These are phyloP conservation scores for Luffia ferchaultella DNA, from an alignment of 2,888 invertebrate genomes.

Conservation along the genomic window DNA sequence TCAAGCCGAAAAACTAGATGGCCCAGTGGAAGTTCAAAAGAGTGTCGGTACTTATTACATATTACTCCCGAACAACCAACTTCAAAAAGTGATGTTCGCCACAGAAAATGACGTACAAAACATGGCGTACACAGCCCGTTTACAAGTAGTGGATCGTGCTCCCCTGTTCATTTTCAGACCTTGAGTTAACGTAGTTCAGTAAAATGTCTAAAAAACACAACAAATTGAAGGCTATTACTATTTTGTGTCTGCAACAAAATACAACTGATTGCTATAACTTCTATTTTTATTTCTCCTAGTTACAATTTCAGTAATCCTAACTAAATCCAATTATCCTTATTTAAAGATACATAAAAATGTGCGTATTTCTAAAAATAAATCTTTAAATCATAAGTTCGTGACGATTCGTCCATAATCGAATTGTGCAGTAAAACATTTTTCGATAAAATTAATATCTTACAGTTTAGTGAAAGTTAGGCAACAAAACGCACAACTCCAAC, in stretches of 20 bases:
- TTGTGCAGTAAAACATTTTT: too few species aligned
- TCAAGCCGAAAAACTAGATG: conserved; percentile 32
- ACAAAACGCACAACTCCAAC: not conserved
- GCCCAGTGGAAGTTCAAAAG: conserved; percentile 46
- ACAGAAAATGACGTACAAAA: conserved; percentile 58
- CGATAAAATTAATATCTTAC: not conserved
- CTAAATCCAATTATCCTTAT: too few species aligned
- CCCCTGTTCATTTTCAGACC: conserved; percentile 21
- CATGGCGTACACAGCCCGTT: conserved; percentile 68
- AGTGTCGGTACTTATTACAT: conserved; percentile 70
- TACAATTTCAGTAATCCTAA: too few species aligned
- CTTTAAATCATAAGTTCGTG: too few species aligned
- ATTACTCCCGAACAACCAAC: conserved; percentile 68
- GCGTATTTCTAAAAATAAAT: too few species aligned
- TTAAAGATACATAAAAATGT: too few species aligned
- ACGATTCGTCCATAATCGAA: too few species aligned
- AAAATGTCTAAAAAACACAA: too few species aligned
- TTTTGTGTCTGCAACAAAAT: too few species aligned
- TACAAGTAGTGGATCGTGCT: conserved; percentile 42
- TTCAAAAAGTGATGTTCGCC: conserved; percentile 68
- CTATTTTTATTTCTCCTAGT: too few species aligned
- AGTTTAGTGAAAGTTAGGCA: not conserved
- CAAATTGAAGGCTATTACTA: too few species aligned
- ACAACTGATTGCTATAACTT: not conserved
- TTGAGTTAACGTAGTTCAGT: not conserved